These are phyloP conservation scores for Notothenia coriiceps DNA, from an alignment of 2,113 vertebrate genomes.

Conservation along the genomic window DNA sequence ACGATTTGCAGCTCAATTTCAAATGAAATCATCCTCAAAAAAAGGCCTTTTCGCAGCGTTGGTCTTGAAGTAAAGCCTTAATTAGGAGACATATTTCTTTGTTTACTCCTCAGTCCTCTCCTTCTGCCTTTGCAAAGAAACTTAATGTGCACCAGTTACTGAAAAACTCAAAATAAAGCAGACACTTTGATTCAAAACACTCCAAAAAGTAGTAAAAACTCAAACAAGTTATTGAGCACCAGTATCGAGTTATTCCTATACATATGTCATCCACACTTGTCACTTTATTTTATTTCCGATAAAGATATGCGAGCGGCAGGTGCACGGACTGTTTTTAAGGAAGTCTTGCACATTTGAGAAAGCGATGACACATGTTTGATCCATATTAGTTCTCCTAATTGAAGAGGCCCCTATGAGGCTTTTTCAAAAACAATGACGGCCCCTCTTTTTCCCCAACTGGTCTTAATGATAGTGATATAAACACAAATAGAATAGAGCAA, in stretches of 20 bases:
- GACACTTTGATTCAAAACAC: background rate
- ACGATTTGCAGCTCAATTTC: background rate
- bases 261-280: background rate
- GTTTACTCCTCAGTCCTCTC: conserved; percentile 2
- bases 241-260: no score
- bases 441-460: background rate
- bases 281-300: background rate
- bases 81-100: conserved; percentile 24
- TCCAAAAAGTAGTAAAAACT: background rate
- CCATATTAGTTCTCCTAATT: conserved; percentile 5
- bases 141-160: background rate
- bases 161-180: background rate
- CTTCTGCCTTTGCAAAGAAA: background rate
- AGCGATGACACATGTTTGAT: background rate
- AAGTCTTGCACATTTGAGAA: background rate
- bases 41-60: background rate
- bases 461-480: background rate
- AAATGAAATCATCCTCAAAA: background rate
- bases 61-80: conserved; percentile 50
- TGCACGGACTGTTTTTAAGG: no score
- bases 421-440: no score
- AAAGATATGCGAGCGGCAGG: background rate
- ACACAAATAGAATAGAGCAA: background rate
- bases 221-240: background rate
- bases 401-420: background rate